Evolutionary conservation across 1,140 invertebrate species (phyloP), one percentile per base, ranked within the genome.

Genomic region (Plectrocnemia conspersa): DNA sequence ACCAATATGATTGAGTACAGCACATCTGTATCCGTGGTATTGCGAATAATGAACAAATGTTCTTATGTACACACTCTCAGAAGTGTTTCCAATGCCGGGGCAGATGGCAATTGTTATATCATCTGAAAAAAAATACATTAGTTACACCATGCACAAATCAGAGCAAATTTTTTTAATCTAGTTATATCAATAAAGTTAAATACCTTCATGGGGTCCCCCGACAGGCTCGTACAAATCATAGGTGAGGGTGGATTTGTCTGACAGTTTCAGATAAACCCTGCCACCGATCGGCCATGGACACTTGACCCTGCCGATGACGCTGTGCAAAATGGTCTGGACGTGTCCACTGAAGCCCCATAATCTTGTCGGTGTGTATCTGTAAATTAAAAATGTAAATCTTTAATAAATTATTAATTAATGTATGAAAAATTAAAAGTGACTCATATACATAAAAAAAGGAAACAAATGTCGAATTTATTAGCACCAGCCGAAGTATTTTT

Each of bases 301-400:
- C 41, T 84, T 81, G 7, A 91, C 84, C 41, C 91, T 79, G 1
- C 91, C 91, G 58, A 95, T 84, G 56, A 93, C 81, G 62, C 89
- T 93, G 74, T 95, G 92, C 13, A 94, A 71, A 35, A 94, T 86
- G 0, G 92, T 95, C 68, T 96, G 92, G 18, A 95, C 80, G 72
- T 96, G 93, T 3, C 93, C 93, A 71, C 89, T 93, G 65, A 91
- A 92, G 36, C 93, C 93, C 92, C 92, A 96, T 63, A 96, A 66
- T 54, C 88, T 75, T n/a, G 91, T 90, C 36, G 93, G 91, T 59
- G 86, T 77, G 69, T 93, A 96, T 33, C 92, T 96, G 71, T 33
- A 83, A 79, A 59, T 64, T 64, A 61, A 62, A 64, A 33, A 54
- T 58, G 22, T 5, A 10, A 53, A 47, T 47, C 13, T 19, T 47